These are phyloP conservation scores for Argyrosomus japonicus DNA, from an alignment of 2,113 vertebrate species.

Conservation along the genomic window DNA sequence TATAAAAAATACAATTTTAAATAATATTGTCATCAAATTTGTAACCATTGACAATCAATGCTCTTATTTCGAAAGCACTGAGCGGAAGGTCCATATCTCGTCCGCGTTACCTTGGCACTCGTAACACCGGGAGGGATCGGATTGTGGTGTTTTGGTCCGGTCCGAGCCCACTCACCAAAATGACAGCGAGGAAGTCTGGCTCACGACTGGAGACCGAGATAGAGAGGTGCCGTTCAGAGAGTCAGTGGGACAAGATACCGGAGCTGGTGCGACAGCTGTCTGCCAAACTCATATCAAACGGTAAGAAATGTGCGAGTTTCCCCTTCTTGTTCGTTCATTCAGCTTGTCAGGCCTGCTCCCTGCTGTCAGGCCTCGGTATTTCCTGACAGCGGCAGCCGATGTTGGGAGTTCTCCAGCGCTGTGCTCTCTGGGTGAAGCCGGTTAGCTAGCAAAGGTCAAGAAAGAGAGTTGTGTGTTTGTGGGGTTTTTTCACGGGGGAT, in stretches of 20 bases:
- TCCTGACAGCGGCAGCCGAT: constrained; percentile 60
- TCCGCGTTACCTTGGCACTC: not conserved
- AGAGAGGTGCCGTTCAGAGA: constrained; percentile 92
- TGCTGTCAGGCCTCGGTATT: constrained; percentile 65
- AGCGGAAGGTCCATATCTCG: not conserved
- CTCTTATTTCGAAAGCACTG: constrained; percentile 17
- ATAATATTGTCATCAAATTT: too few relatives aligned
- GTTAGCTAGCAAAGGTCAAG: constrained; percentile 11
- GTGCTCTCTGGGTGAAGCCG: not conserved
- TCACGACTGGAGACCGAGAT: constrained; percentile 94
- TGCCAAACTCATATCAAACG: constrained; percentile 92
- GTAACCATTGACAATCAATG: too few relatives aligned
- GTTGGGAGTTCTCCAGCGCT: not conserved
- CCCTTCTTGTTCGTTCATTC: constrained; percentile 29
- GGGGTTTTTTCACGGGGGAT: not conserved
- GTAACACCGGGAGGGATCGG: not conserved
- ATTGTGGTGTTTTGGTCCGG: constrained; percentile 65
- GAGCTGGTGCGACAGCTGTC: constrained; percentile 92
- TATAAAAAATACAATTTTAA: too few relatives aligned
- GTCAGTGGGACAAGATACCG: constrained; percentile 93
- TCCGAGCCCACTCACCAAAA: constrained; percentile 70
- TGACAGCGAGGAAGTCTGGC: constrained; percentile 94
- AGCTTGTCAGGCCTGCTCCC: constrained; percentile 59
- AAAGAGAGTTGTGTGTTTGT: not conserved
- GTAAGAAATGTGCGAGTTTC: constrained; percentile 75